These are phyloP conservation scores for Ericerus pela DNA, from an alignment of 1,140 invertebrate genomes.

Conservation along the genomic window DNA sequence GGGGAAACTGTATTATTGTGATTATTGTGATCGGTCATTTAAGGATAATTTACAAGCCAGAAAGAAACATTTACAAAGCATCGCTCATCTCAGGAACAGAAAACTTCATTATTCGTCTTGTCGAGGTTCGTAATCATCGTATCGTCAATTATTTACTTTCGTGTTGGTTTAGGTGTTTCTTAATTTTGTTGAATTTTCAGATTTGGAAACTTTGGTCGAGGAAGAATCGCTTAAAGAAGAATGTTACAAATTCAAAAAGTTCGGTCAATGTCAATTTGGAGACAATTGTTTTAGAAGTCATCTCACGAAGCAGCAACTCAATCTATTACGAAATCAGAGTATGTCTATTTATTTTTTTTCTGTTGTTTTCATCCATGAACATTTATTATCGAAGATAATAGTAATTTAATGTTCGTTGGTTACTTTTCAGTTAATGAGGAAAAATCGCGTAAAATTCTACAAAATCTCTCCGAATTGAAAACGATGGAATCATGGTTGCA, in stretches of 20 bases:
- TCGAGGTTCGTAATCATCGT: conserved; percentile 19
- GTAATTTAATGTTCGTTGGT: not conserved
- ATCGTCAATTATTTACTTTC: no score
- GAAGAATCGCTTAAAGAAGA: conserved; percentile 21
- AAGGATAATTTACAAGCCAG: conserved; percentile 22
- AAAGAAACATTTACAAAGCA: conserved; percentile 22
- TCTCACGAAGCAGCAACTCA: conserved; percentile 19
- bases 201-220: conserved; percentile 19
- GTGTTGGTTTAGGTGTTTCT: no score
- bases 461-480: not conserved
- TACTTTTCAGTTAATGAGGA: not conserved
- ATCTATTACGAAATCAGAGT: conserved; percentile 16
- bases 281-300: conserved; percentile 21
- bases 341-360: not conserved
- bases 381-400: not conserved
- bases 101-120: conserved; percentile 21
- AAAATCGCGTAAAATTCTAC: not conserved
- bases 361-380: not conserved
- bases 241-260: conserved; percentile 19
- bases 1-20: conserved; percentile 23
- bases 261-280: conserved; percentile 21
- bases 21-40: conserved; percentile 25
- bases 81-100: conserved; percentile 18
- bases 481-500: not conserved
- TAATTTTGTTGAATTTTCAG: no score